These are phyloP conservation scores for Fringilla coelebs DNA, from an alignment of 2,797 vertebrate species.

Conservation along the genomic window DNA sequence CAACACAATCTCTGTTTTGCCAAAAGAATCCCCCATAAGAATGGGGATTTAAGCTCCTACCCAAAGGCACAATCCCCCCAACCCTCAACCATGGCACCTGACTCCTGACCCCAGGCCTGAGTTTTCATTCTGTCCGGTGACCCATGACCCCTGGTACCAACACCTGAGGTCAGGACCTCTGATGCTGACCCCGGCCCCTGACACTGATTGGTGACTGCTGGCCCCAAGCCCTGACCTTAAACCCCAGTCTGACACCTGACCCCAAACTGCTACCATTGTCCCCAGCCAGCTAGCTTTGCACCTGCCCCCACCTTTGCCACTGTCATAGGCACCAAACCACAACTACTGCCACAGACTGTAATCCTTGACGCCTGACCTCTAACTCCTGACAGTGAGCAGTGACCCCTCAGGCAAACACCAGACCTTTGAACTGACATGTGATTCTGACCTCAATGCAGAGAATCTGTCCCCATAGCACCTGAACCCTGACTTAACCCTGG, in stretches of 20 bases:
- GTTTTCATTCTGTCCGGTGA: not conserved
- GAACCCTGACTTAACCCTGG: not conserved
- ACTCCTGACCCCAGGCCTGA: not conserved
- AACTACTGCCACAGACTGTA: not conserved
- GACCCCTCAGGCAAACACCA: not conserved
- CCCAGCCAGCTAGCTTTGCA: not conserved
- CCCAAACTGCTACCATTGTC: not conserved
- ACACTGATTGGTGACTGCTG: not conserved
- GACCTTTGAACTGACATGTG: not conserved
- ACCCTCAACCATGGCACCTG: too few species aligned
- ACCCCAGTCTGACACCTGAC: not conserved
- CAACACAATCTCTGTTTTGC: not conserved
- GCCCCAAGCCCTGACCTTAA: not conserved
- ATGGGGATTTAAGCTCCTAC: not conserved
- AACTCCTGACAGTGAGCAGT: not conserved
- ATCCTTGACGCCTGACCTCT: not conserved
- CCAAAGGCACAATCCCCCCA: not conserved
- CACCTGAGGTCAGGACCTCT: not conserved
- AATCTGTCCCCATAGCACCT: not conserved
- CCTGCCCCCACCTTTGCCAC: not conserved
- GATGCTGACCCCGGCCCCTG: not conserved
- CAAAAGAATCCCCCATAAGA: not conserved
- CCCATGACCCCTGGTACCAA: not conserved
- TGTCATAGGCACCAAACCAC: not conserved
- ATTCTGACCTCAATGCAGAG: not conserved